These are phyloP conservation scores for Agapornis roseicollis DNA, from an alignment of 2,113 vertebrate genomes.

Conservation along the genomic window DNA sequence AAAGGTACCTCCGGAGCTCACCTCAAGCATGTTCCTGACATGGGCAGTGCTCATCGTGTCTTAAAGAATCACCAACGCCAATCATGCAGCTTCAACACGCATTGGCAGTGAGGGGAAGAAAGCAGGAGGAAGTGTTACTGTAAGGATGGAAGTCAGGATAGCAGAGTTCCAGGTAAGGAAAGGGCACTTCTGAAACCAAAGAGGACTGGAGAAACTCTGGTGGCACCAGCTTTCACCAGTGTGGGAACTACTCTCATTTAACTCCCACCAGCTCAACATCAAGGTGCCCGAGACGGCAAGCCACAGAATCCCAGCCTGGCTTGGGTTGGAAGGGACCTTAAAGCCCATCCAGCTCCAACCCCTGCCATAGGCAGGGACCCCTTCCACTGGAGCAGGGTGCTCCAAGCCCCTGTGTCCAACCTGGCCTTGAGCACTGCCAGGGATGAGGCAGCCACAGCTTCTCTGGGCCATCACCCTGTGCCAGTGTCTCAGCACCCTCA, in stretches of 20 bases:
- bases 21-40: neutral
- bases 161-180: neutral
- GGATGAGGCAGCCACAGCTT: too few relatives aligned
- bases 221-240: fast-evolving
- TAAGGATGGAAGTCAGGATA: neutral
- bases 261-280: neutral
- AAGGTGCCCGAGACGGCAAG: neutral
- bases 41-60: fast-evolving
- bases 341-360: too few relatives aligned
- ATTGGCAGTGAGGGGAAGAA: neutral
- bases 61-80: neutral
- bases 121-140: neutral
- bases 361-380: too few relatives aligned
- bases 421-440: too few relatives aligned
- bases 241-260: neutral
- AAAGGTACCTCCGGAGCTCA: neutral
- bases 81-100: neutral
- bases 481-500: too few relatives aligned
- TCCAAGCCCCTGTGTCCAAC: too few relatives aligned
- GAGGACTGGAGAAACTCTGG: fast-evolving
- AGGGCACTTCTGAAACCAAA: neutral
- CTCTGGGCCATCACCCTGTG: too few relatives aligned
- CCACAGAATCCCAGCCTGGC: neutral
- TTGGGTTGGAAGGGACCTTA: neutral
- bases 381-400: too few relatives aligned